Evolutionary conservation across 2,888 invertebrate species (phyloP).

Genomic region (Heterodera filipjevi): DNA sequence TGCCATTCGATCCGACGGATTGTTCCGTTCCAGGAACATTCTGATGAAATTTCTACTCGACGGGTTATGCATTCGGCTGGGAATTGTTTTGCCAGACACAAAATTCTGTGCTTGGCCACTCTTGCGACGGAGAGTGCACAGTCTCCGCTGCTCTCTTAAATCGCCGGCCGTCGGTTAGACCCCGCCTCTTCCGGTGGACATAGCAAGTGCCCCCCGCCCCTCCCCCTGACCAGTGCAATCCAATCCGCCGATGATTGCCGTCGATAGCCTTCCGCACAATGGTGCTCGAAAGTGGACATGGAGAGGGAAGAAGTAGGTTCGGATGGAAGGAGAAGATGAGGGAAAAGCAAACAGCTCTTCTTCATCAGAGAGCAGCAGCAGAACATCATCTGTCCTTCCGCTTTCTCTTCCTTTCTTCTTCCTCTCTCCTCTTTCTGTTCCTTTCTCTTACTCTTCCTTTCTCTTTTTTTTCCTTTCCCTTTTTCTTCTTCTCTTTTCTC

Average conservation of each 20-base stretch:
- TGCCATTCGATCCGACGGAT: neutral
- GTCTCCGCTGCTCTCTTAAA: conserved; percentile 6
- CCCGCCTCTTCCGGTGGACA: conserved; percentile 6
- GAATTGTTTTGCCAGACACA: neutral
- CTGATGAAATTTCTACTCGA: neutral
- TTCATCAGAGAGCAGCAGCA: neutral
- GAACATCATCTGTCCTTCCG: neutral
- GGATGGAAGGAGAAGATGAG: conserved; percentile 7
- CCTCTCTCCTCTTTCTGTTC: neutral
- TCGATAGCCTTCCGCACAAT: conserved; percentile 13
- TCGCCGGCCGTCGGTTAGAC: conserved; percentile 1
- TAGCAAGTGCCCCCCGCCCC: neutral
- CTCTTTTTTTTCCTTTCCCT: neutral
- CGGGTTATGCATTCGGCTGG: neutral
- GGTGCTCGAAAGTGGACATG: conserved; percentile 7
- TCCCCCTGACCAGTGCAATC: conserved; percentile 3
- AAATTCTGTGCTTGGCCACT: neutral
- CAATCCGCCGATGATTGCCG: conserved; percentile 9
- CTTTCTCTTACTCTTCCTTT: neutral
- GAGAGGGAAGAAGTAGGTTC: neutral
- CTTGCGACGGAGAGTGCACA: conserved; percentile 10
- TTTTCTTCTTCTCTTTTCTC: neutral
- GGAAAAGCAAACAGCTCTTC: conserved; percentile 9
- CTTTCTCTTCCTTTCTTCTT: neutral
- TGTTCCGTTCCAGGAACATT: neutral